Percentiles rank a stretch among this genome's conserved stretches.
Evolutionary conservation across 2,888 invertebrate genomes (phyloP).

Genomic region (Acrocera orbiculus): DNA sequence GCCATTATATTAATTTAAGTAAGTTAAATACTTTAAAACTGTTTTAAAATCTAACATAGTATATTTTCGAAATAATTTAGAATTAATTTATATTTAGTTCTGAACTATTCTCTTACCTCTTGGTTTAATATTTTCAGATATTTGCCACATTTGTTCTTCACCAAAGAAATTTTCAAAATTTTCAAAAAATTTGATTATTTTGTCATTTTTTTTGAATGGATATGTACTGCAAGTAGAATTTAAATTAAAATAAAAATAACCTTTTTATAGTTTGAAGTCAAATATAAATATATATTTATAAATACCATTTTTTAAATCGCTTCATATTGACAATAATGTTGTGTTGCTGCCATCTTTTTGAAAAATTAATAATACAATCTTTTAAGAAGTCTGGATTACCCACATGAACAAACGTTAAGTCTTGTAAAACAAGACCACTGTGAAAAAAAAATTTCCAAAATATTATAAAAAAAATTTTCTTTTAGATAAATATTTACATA

Average conservation of each 20-base stretch:
- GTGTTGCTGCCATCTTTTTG: slow-evolving; percentile 97
- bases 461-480: slow-evolving; percentile 4
- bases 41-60: no score
- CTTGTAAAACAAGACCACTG: slow-evolving; percentile 95
- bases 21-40: not conserved
- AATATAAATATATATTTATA: slow-evolving; percentile 14
- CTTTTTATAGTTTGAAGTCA: not conserved
- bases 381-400: slow-evolving; percentile 83
- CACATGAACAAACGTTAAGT: slow-evolving; percentile 95
- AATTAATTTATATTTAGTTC: slow-evolving; percentile 19
- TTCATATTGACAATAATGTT: slow-evolving; percentile 97
- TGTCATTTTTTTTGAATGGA: slow-evolving; percentile 82
- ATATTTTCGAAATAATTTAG: no score
- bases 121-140: slow-evolving; percentile 93
- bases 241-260: not conserved
- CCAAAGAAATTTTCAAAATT: slow-evolving; percentile 89
- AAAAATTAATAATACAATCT: slow-evolving; percentile 83
- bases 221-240: slow-evolving; percentile 51
- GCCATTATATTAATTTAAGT: no score
- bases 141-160: slow-evolving; percentile 98
- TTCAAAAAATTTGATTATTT: slow-evolving; percentile 87
- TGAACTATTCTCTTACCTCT: slow-evolving; percentile 24
- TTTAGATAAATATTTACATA: slow-evolving; percentile 75
- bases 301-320: slow-evolving; percentile 89
- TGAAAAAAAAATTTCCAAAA: no score